Percentiles rank a stretch among this genome's conserved stretches.
phyloP scores from a whole-genome alignment of 2,797 vertebrate species.

The Enteromius afrohamiltoni region DNA sequence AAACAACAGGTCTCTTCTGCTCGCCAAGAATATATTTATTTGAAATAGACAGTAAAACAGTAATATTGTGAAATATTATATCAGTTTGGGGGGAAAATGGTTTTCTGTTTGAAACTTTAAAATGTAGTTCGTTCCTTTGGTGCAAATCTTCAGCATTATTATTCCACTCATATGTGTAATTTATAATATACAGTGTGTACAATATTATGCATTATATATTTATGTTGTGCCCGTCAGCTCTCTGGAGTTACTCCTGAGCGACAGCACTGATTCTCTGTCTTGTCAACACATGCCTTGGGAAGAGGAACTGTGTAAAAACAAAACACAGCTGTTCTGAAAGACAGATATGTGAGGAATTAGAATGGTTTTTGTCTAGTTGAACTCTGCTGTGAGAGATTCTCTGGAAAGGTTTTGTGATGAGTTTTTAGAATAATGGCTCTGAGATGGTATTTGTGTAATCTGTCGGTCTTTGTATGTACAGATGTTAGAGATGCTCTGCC shows the following conservation, averaged over 20 bases:
- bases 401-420: neutral
- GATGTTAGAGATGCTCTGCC: neutral
- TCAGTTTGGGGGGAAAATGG: neutral
- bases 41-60: neutral
- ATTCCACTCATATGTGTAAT: neutral
- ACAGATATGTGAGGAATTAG: constrained; percentile 66
- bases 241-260: neutral
- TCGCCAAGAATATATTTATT: neutral
- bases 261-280: constrained; percentile 48
- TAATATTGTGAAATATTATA: neutral
- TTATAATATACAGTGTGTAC: neutral
- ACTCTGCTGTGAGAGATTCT: constrained; percentile 57
- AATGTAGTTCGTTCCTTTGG: neutral
- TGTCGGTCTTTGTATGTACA: neutral
- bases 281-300: constrained; percentile 70
- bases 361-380: constrained; percentile 51
- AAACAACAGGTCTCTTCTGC: neutral
- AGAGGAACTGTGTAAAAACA: constrained; percentile 63
- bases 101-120: neutral
- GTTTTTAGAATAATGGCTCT: constrained; percentile 6
- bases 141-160: neutral
- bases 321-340: constrained; percentile 65
- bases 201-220: neutral
- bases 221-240: neutral
- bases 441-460: constrained; percentile 5